Evolutionary conservation across 2,888 invertebrate genomes (phyloP), one percentile per base, ranked within the genome.

Genomic region (Acronicta leporina): DNA sequence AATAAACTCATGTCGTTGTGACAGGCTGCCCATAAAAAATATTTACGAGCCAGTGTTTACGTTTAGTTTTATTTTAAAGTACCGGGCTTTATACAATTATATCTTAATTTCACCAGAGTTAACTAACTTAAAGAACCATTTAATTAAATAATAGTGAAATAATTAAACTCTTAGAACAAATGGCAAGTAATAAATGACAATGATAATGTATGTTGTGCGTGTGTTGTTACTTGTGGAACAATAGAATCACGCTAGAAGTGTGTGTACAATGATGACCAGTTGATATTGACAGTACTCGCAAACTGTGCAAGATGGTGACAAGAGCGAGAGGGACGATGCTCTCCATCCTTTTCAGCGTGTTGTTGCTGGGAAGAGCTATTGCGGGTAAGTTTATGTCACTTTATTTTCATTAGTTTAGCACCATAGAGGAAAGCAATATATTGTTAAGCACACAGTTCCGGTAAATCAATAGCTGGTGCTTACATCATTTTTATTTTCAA

Each of bases 281-380:
- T 88, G 89, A 88, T 87, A 81, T 81, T 73, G 66, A 75, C 40
- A 63, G 58, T 68, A 65, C 67, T 61, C 62, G 75, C 68, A 68
- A 68, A 65, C 68, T 67, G 69, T 68, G 74, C 85, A 90, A 87
- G 77, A 94, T 93, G 94, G 85, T 83, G 80, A 81, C 84, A 68
- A 82, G 87, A 69, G 87, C 83, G 63, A 86, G 88, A 74, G 83
- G 88, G 54, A 88, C 90, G 59, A 81, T 92, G 80, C 86, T 94
- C 75, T 92, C 94, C 58, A 90, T 94, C 68, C 81, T 94, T 70
- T 92, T 94, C 87, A 94, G 92, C 82, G 90, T 90, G 47, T 77
- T 94, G 71, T 88, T 94, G 54, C 87, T 94, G 70, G 94, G 94
- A 67, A 87, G 93, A 65, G 93, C 91, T 72, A 89, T 94, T 66